Conservation (phyloP, 2,888 invertebrate species). For the Monoplex corrugatus region DNA sequence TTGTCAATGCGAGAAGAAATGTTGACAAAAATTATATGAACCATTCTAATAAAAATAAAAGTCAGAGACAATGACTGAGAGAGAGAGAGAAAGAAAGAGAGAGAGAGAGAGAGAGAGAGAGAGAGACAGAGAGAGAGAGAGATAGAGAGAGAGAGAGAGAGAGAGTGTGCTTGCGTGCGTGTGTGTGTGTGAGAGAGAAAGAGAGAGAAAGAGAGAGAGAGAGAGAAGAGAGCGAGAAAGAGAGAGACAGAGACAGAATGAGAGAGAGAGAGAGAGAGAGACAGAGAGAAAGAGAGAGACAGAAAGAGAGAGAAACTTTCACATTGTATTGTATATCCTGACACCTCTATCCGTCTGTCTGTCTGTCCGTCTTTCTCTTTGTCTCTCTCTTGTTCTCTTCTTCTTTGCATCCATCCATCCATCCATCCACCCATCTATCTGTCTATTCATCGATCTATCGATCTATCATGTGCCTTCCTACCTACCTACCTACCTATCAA, state of each 20-base stretch:
- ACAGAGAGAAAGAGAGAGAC: not conserved
- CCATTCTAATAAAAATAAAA: not conserved
- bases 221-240: not conserved
- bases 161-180: too few relatives aligned
- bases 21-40: not conserved
- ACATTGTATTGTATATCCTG: too few relatives aligned
- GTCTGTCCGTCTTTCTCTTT: too few relatives aligned
- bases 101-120: not conserved
- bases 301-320: not conserved
- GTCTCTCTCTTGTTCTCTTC: too few relatives aligned
- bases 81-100: not conserved
- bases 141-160: constrained; percentile 32
- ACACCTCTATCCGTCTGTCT: too few relatives aligned
- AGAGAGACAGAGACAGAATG: not conserved
- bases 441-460: too few relatives aligned
- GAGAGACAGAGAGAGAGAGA: constrained; percentile 4
- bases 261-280: not conserved
- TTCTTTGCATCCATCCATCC: too few relatives aligned
- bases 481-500: too few relatives aligned
- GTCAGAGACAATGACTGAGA: too few relatives aligned
- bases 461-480: too few relatives aligned
- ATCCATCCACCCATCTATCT: too few relatives aligned
- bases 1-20: not conserved
- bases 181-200: not conserved
- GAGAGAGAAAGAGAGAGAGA: not conserved